Conservation (phyloP, 2,797 vertebrate species). For the Acrossocheilus fasciatus region DNA sequence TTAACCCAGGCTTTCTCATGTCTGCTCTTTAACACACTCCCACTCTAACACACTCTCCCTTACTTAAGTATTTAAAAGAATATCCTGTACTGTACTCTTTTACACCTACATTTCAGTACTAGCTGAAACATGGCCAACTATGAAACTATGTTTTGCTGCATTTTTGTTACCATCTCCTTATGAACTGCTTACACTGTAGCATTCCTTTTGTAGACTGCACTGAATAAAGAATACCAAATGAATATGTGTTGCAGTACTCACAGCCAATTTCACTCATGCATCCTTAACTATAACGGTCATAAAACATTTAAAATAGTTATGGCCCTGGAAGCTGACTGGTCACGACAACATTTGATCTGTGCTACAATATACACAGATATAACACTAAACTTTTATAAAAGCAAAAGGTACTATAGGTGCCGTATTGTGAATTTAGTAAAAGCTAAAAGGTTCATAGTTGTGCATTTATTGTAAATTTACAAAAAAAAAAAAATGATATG, state of each 20-base stretch:
- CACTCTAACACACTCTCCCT: not conserved
- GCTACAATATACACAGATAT: too few relatives aligned
- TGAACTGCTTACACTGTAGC: not conserved
- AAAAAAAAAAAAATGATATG: not conserved
- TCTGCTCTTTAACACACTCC: not conserved
- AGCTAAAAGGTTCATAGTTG: not conserved
- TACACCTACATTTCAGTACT: not conserved
- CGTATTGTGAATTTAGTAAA: not conserved
- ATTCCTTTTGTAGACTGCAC: not conserved
- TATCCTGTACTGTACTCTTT: not conserved
- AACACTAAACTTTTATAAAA: not conserved
- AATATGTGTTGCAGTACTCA: not conserved
- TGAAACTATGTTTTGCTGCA: not conserved
- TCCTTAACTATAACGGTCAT: not conserved
- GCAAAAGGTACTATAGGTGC: not conserved
- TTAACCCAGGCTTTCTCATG: not conserved
- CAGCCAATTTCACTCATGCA: not conserved
- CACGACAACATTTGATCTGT: constrained; percentile 8
- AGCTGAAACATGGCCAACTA: not conserved
- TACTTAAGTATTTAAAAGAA: not conserved
- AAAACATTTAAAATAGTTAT: not conserved
- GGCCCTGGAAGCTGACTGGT: not conserved
- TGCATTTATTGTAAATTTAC: constrained; percentile 9
- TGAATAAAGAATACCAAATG: not conserved
- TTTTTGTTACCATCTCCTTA: not conserved